These are phyloP conservation scores for Cistogaster globosa DNA, from an alignment of 2,888 invertebrate genomes.

Conservation along the genomic window DNA sequence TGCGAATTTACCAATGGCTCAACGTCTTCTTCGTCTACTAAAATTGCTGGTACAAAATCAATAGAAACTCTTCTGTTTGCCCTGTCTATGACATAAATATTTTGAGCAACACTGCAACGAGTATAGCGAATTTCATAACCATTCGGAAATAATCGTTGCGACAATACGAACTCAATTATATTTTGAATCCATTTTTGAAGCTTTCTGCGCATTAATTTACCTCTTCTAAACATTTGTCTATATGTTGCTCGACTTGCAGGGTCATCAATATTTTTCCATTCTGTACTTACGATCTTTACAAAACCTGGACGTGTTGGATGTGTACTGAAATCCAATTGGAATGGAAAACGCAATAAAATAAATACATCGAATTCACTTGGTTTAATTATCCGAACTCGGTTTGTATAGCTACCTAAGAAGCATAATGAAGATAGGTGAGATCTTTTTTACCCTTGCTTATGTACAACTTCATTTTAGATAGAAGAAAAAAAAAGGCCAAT, in stretches of 20 bases:
- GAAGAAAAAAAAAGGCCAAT: too few species aligned
- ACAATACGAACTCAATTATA: constrained; percentile 56
- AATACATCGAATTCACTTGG: constrained; percentile 74
- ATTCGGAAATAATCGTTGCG: not conserved
- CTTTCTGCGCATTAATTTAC: constrained; percentile 38
- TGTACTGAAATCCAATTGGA: constrained; percentile 27
- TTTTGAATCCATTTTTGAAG: constrained; percentile 71
- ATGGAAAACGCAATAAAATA: constrained; percentile 69
- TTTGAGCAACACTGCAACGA: constrained; percentile 73
- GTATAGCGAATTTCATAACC: constrained; percentile 57
- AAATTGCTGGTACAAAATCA: constrained; percentile 75
- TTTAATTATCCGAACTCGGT: constrained; percentile 72
- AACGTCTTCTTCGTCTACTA: not conserved
- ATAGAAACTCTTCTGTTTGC: constrained; percentile 67
- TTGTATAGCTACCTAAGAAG: constrained; percentile 73
- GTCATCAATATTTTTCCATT: constrained; percentile 24
- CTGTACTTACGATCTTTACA: constrained; percentile 60
- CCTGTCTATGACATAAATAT: constrained; percentile 55
- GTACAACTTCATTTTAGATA: too few species aligned
- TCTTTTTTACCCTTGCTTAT: too few species aligned
- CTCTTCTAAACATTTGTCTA: constrained; percentile 36
- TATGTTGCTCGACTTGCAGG: constrained; percentile 28
- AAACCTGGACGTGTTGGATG: constrained; percentile 70
- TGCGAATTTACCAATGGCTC: not conserved
- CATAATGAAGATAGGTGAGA: too few species aligned